Evolutionary conservation across 2,113 vertebrate species (phyloP).

Genomic region (Speoplatyrhinus poulsoni): DNA sequence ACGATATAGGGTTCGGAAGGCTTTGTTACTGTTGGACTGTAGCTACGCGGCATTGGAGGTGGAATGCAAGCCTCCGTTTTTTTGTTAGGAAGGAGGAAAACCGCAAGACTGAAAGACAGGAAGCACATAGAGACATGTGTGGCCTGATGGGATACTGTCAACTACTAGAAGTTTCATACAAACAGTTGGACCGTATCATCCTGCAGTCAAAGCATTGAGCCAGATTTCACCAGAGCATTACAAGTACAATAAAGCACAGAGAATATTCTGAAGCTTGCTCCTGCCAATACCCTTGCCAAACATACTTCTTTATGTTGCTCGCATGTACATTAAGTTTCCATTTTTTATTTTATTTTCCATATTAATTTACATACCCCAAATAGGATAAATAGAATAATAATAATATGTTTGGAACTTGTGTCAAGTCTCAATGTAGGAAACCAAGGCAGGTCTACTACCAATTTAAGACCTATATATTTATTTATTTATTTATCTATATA

Average conservation of each 20-base stretch:
- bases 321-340: too few relatives aligned
- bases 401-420: too few relatives aligned
- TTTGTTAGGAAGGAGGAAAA: conserved; percentile 36
- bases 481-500: too few relatives aligned
- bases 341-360: too few relatives aligned
- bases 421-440: too few relatives aligned
- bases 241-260: neutral
- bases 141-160: conserved; percentile 20
- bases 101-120: conserved; percentile 18
- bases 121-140: conserved; percentile 24
- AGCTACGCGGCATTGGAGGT: conserved; percentile 42
- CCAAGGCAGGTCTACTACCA: too few relatives aligned
- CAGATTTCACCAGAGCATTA: neutral
- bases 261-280: neutral
- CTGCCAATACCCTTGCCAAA: too few relatives aligned
- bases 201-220: neutral
- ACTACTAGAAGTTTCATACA: conserved; percentile 6
- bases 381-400: too few relatives aligned
- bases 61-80: conserved; percentile 40
- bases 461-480: too few relatives aligned
- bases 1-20: conserved; percentile 55
- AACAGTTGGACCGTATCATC: too few relatives aligned
- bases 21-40: conserved; percentile 69
- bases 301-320: too few relatives aligned
- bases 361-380: too few relatives aligned